Evolutionary conservation across 37 sponge, comb jelly and placozoan genomes (phyloP), one percentile per base, ranked within the genome.

Genomic region (Hexactinellida sp.): DNA sequence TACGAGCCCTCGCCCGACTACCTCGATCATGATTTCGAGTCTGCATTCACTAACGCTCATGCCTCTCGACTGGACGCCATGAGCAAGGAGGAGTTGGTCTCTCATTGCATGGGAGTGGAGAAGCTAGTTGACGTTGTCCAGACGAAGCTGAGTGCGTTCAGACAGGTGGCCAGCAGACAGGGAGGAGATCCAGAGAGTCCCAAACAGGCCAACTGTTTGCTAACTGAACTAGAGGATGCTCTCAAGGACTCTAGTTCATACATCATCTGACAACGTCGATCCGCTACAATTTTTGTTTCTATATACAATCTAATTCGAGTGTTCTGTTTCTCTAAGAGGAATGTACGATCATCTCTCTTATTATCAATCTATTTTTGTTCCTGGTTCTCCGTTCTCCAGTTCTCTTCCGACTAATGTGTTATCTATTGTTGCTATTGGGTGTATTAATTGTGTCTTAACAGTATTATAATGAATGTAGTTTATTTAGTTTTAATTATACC

Each of bases 1-100:
- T 35, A 55, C 16, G 82, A 87, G 36, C 83, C 82, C 25, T 87
- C 87, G 0, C 87, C 87, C 0, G 87, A 87, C 36, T 30, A 54
- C 34, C 41, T 87, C 52, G 87, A 87, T 38, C 38, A 54, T 0
- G 87, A 87, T 30, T 87, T 87, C 52, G 54, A 87, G 25, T 38
- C 87, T 37, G 83, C 82, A 23, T 87, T 82, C 41, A 82, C 36
- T 0, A 51, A 82, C 24, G 54, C 54, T 30, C 82, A 38, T 30
- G 7, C 36, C 16, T 82, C 82, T 24, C 24, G 87, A 7, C 82
- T 39, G 24, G 51, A 82, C 25, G 87, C 39, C 52, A 38, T 87
- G 83, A 83, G 82, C 38, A 87, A 87, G 83, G 87, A 82, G 25
- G 87, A 87, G 34, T 83, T 87, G 0, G 87, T 87, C 36, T 41